phyloP scores from a whole-genome alignment of 2,888 invertebrate species.

The Chamaedrilus cognettii region DNA sequence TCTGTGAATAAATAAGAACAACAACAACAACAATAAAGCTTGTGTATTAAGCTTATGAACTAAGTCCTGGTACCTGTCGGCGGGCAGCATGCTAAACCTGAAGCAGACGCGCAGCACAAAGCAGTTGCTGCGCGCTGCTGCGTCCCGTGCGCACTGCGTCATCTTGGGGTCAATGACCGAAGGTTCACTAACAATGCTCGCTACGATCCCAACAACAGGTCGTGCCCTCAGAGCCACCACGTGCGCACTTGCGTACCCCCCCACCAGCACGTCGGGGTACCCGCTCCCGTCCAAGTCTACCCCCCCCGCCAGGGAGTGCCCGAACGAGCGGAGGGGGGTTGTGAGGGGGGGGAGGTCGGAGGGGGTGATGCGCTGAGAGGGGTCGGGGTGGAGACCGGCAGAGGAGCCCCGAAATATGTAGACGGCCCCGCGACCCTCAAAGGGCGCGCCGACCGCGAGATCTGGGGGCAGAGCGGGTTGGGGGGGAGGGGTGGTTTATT shows the following conservation, averaged over 20 bases:
- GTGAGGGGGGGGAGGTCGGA: conserved; percentile 45
- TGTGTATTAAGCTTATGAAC: background rate
- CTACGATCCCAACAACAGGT: conserved; percentile 87
- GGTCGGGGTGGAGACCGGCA: conserved; percentile 41
- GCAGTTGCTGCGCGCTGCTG: conserved; percentile 28
- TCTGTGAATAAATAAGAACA: too few species aligned
- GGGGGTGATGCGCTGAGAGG: conserved; percentile 52
- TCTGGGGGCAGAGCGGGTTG: conserved; percentile 96
- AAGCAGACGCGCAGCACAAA: conserved; percentile 46
- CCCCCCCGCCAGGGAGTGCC: conserved; percentile 88
- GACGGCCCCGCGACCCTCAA: conserved; percentile 76
- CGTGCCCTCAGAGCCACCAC: conserved; percentile 70
- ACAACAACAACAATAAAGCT: too few species aligned
- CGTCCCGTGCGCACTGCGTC: conserved; percentile 28
- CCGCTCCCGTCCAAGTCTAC: conserved; percentile 89
- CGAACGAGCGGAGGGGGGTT: conserved; percentile 70
- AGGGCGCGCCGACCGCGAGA: conserved; percentile 88
- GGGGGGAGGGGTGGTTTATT: conserved; percentile 31
- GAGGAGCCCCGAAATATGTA: conserved; percentile 83
- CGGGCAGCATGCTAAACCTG: conserved; percentile 38
- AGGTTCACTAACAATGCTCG: conserved; percentile 64
- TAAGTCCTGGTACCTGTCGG: conserved; percentile 37
- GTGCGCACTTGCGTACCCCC: conserved; percentile 59
- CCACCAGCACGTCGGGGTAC: conserved; percentile 89
- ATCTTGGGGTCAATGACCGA: conserved; percentile 35